These are phyloP conservation scores for Girardia tigrina DNA, from an alignment of 2,888 invertebrate species.

Conservation along the genomic window DNA sequence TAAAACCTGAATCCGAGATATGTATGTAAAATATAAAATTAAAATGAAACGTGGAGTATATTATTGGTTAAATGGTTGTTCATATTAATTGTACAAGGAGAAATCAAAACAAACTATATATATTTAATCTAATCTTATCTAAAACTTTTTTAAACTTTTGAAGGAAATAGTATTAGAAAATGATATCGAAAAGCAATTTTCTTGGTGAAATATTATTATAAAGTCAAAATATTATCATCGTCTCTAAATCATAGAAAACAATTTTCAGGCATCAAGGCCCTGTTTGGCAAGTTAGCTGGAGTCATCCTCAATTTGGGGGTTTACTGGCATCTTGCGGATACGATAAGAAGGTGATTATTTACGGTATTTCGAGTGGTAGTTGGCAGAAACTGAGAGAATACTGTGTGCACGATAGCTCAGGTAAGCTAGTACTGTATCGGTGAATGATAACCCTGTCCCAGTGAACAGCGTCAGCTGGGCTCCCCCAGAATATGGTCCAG, in stretches of 20 bases:
- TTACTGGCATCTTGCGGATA: constrained; percentile 92
- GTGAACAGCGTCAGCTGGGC: constrained; percentile 95
- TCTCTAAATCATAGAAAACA: not conserved
- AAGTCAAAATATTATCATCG: not conserved
- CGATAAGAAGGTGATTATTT: constrained; percentile 93
- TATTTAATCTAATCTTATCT: too few relatives aligned
- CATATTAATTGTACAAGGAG: too few relatives aligned
- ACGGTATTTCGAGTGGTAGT: constrained; percentile 71
- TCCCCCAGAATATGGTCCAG: constrained; percentile 78
- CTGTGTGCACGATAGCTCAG: constrained; percentile 80
- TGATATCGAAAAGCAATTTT: too few relatives aligned
- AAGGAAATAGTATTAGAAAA: too few relatives aligned
- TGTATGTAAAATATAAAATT: too few relatives aligned
- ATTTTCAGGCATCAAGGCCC: constrained; percentile 53
- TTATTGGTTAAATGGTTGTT: too few relatives aligned
- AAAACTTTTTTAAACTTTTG: too few relatives aligned
- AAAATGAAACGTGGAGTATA: too few relatives aligned
- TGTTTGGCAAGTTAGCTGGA: constrained; percentile 96
- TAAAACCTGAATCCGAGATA: too few relatives aligned
- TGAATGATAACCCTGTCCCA: too few relatives aligned
- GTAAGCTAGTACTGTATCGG: constrained; percentile 41
- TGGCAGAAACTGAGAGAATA: constrained; percentile 75
- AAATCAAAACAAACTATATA: too few relatives aligned
- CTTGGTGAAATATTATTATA: too few relatives aligned
- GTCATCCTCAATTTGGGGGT: constrained; percentile 88